Evolutionary conservation across 2,113 vertebrate species (phyloP), one percentile per base, ranked within the genome.

Genomic region (Baryphthengus martii): DNA sequence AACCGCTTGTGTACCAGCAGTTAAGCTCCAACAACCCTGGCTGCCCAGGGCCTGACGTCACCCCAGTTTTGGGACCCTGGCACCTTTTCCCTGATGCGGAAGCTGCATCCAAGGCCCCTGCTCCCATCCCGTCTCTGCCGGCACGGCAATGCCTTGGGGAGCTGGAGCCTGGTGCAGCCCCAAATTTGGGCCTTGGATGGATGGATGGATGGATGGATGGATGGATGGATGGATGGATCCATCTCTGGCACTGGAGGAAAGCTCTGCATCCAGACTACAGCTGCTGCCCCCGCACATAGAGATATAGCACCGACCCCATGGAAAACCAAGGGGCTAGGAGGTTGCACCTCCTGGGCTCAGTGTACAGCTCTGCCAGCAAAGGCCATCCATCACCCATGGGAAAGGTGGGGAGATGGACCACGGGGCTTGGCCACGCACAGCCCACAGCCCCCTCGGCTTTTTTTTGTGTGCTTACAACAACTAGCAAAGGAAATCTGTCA

Each of bases 31-130:
- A 6, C 39, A 47, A 44, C 47, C 24, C 40, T 0, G 0, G n/a
- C 50, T 5, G 4, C 23, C 25, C 2, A 1, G 25, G 35, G 40
- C 12, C 59, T 56, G 59, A 7, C 20, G 15, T 21, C 59, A 66
- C 28, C 49, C n/a, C 4, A 0, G 19, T 7, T 75, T 42, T 12
- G 53, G 77, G 58, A 73, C 14, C 15, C 44, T 3, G 1, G 12
- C 17, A 92, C 7, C 2, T 42, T 56, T 42, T n/a, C 56, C n/a
- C 66, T 3, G 3, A 2, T 7, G 6, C 0, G 0, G 62, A 19
- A 1, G 23, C 19, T 47, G 49, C n/a, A n/a, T 1, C 17, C 52
- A 42, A 29, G 5, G 7, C 24, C 14, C 66, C 70, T 1, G 0
- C 8, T 76, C 40, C 55, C 59, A 47, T 13, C 21, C 45, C 5